These are phyloP conservation scores for Chromoteleia sp. DNA, from an alignment of 2,888 invertebrate genomes.

Conservation along the genomic window DNA sequence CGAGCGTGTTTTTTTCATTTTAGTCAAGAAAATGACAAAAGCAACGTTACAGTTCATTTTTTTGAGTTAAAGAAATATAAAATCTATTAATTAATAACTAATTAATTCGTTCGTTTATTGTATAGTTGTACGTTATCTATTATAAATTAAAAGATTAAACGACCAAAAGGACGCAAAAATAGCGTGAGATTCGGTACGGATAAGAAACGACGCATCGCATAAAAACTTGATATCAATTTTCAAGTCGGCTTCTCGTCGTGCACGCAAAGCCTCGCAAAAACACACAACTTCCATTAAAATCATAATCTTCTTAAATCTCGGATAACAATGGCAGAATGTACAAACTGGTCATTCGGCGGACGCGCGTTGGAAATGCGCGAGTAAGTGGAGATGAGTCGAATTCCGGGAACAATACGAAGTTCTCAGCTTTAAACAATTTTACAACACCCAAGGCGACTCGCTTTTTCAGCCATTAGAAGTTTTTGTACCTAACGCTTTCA, in stretches of 20 bases:
- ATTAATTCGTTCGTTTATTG: too few species aligned
- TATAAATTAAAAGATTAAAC: too few species aligned
- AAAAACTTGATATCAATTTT: conserved; percentile 3
- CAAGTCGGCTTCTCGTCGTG: background rate
- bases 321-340: conserved; percentile 28
- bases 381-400: conserved; percentile 30
- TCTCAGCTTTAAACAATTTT: conserved; percentile 65
- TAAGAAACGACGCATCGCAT: background rate
- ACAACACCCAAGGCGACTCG: conserved; percentile 57
- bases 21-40: background rate
- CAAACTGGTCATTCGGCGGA: conserved; percentile 40
- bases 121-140: too few species aligned
- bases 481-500: conserved; percentile 61
- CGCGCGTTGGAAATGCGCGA: conserved; percentile 17
- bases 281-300: conserved; percentile 34
- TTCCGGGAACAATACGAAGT: conserved; percentile 48
- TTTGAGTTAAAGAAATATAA: too few species aligned
- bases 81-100: too few species aligned
- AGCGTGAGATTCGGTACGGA: too few species aligned
- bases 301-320: conserved; percentile 41
- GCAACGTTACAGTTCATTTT: too few species aligned
- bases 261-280: conserved; percentile 5
- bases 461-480: conserved; percentile 66
- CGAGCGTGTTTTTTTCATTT: conserved; percentile 7
- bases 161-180: too few species aligned